phyloP scores from a whole-genome alignment of 2,888 invertebrate species.

The Clanis bilineata region DNA sequence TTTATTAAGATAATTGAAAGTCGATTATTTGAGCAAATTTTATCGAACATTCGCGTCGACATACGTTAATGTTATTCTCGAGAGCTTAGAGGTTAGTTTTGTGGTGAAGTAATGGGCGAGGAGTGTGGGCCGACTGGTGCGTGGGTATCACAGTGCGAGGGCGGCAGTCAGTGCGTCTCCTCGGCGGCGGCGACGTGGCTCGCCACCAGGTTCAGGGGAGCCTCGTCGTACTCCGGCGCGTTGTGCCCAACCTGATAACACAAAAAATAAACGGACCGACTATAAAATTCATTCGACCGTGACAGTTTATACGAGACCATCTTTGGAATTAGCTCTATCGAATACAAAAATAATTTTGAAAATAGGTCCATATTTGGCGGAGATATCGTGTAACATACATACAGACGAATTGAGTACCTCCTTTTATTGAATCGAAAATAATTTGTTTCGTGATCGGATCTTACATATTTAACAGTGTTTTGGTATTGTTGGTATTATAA shows the following conservation, averaged over 20 bases:
- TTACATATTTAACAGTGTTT: too few species aligned
- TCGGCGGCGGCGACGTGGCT: slow-evolving; percentile 86
- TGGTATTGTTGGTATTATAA: too few species aligned
- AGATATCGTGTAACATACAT: too few species aligned
- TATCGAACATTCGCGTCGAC: not conserved
- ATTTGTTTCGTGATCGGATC: too few species aligned
- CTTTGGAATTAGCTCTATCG: too few species aligned
- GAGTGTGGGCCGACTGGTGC: slow-evolving; percentile 19
- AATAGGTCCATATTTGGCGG: too few species aligned
- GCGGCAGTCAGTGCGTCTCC: slow-evolving; percentile 75
- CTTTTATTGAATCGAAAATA: too few species aligned
- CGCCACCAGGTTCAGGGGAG: slow-evolving; percentile 87
- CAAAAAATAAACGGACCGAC: too few species aligned
- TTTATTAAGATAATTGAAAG: not conserved
- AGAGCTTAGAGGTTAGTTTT: slow-evolving; percentile 8
- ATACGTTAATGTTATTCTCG: not conserved
- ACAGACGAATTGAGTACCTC: too few species aligned
- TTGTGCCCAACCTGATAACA: slow-evolving; percentile 69
- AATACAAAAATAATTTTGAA: too few species aligned
- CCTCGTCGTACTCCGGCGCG: slow-evolving; percentile 80
- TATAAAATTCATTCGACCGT: too few species aligned
- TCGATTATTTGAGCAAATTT: not conserved
- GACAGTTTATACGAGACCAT: too few species aligned
- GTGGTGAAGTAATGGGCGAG: slow-evolving; percentile 17
- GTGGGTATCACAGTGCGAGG: slow-evolving; percentile 42